These are phyloP conservation scores for Octodonta nipae DNA, from an alignment of 2,888 invertebrate species.

Conservation along the genomic window DNA sequence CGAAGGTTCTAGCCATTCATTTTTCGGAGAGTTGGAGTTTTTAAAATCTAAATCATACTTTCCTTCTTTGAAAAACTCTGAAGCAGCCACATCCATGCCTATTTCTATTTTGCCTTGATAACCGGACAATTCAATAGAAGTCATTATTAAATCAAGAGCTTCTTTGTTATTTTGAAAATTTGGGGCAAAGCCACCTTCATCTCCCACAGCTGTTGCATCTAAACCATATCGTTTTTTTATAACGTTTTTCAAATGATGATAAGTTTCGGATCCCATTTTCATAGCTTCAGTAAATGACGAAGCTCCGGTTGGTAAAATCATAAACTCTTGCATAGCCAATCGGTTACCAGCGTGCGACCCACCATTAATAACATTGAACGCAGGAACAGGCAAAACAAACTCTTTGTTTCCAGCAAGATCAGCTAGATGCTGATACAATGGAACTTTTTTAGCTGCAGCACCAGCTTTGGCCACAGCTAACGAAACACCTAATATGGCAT, in stretches of 20 bases:
- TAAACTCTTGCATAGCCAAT: constrained; percentile 68
- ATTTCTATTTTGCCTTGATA: constrained; percentile 95
- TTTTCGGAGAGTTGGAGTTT: constrained; percentile 78
- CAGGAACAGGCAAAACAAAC: constrained; percentile 89
- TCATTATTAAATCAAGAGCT: constrained; percentile 70
- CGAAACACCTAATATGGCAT: constrained; percentile 94
- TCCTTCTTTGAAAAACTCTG: constrained; percentile 83
- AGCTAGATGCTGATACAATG: constrained; percentile 87
- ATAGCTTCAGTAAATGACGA: constrained; percentile 87
- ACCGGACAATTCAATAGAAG: constrained; percentile 87
- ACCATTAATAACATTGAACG: too few relatives aligned
- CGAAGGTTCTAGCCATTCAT: constrained; percentile 66
- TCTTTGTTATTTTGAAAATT: constrained; percentile 95
- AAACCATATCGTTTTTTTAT: constrained; percentile 89
- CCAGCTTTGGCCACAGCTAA: constrained; percentile 95
- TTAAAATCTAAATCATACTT: constrained; percentile 95
- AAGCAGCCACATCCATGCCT: constrained; percentile 98
- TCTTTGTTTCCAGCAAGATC: constrained; percentile 83
- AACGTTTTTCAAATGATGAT: constrained; percentile 92
- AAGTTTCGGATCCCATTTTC: constrained; percentile 95
- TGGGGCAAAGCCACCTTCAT: constrained; percentile 98
- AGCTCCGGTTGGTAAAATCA: constrained; percentile 58
- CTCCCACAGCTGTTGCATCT: constrained; percentile 95
- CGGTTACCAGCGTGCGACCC: constrained; percentile 99
- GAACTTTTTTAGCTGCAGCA: constrained; percentile 82